A percentile compares a stretch with the other conserved stretches of the same genome.
These are phyloP conservation scores for Esox niger DNA, from an alignment of 2,113 vertebrate genomes.

Conservation along the genomic window DNA sequence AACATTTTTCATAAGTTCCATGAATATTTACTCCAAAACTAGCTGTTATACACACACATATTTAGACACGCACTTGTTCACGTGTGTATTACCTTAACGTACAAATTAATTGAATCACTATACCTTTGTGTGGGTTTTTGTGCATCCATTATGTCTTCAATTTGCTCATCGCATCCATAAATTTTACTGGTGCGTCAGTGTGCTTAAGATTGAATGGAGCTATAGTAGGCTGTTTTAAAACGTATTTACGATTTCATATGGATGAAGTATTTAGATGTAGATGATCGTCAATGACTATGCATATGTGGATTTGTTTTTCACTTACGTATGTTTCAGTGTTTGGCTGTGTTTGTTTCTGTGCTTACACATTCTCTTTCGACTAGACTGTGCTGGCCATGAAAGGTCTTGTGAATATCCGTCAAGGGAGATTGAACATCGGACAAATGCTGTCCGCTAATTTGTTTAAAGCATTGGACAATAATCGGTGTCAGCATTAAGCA, in stretches of 20 bases:
- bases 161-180: neutral
- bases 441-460: constrained; percentile 28
- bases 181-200: neutral
- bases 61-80: neutral
- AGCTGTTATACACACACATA: neutral
- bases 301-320: neutral
- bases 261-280: neutral
- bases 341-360: constrained; percentile 26
- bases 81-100: neutral
- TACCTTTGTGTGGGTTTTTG: too few species aligned
- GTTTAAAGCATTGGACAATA: constrained; percentile 32
- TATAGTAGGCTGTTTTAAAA: neutral
- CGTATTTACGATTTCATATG: neutral
- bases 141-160: too few species aligned
- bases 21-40: constrained; percentile 29
- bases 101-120: too few species aligned
- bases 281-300: neutral
- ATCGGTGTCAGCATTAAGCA: constrained; percentile 50
- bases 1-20: neutral
- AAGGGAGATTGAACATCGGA: constrained; percentile 28
- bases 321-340: neutral
- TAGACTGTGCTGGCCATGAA: constrained; percentile 4
- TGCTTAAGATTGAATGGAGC: constrained; percentile 45
- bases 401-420: constrained; percentile 30
- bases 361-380: constrained; percentile 7